Evolutionary conservation across 2,888 invertebrate genomes (phyloP).

Genomic region (Perithous albicinctus): DNA sequence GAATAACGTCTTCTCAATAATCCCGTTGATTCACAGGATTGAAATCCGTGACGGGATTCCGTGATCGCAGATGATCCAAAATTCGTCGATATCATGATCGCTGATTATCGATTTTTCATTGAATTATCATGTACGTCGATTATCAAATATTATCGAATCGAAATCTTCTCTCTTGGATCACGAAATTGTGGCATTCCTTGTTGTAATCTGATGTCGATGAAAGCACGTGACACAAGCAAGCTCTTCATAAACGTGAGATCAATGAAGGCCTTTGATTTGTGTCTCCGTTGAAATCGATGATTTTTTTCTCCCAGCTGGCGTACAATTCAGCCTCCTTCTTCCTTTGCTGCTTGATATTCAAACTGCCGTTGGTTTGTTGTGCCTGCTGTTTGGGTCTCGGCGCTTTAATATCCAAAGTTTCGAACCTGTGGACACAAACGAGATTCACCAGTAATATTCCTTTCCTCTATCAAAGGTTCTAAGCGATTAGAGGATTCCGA

Average conservation of each 20-base stretch:
- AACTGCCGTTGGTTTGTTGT: not conserved
- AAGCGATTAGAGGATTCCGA: conserved; percentile 45
- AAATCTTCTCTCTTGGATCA: not conserved
- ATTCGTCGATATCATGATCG: conserved; percentile 50
- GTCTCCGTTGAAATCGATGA: not conserved
- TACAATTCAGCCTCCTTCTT: not conserved
- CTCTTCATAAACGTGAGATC: not conserved
- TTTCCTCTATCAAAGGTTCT: conserved; percentile 31
- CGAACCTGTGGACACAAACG: conserved; percentile 3
- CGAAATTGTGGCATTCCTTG: not conserved
- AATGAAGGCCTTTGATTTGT: not conserved
- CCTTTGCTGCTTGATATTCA: not conserved
- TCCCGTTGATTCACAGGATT: conserved; percentile 42
- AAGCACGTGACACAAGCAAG: not conserved
- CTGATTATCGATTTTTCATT: not conserved
- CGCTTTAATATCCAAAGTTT: conserved; percentile 7
- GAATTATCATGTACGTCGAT: not conserved
- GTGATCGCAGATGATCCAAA: conserved; percentile 2
- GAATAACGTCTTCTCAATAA: conserved; percentile 62
- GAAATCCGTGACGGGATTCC: conserved; percentile 24
- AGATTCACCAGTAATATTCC: conserved; percentile 7
- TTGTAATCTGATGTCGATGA: not conserved
- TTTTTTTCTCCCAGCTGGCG: conserved; percentile 4
- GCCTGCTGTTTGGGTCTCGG: not conserved
- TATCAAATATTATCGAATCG: not conserved